These are phyloP conservation scores for Fragum whitleyi DNA, from an alignment of 2,888 invertebrate genomes.

Conservation along the genomic window DNA sequence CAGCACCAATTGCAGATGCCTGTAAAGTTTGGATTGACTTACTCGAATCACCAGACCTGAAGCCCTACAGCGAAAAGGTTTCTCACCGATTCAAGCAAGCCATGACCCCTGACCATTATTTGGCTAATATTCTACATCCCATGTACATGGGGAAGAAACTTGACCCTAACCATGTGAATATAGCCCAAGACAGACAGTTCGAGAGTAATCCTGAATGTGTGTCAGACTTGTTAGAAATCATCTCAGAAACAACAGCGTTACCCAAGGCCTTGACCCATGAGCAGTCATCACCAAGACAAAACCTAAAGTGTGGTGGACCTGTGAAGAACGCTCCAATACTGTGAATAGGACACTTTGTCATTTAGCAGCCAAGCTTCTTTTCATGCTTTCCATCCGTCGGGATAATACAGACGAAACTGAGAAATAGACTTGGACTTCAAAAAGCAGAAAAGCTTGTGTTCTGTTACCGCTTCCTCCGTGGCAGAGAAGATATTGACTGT, in stretches of 20 bases:
- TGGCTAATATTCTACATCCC: conserved; percentile 56
- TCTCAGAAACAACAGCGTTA: conserved; percentile 26
- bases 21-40: conserved; percentile 43
- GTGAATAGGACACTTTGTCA: conserved; percentile 31
- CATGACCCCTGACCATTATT: conserved; percentile 43
- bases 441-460: too few species aligned
- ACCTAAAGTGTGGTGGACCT: conserved; percentile 43
- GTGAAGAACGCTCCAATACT: conserved; percentile 8
- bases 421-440: too few species aligned
- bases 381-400: too few species aligned
- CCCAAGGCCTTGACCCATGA: conserved; percentile 39
- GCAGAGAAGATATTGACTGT: too few species aligned
- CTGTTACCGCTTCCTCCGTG: too few species aligned
- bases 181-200: conserved; percentile 34
- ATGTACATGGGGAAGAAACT: conserved; percentile 52
- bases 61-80: conserved; percentile 24
- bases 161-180: conserved; percentile 24
- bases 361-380: conserved; percentile 33
- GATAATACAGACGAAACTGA: too few species aligned
- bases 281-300: conserved; percentile 34
- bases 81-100: conserved; percentile 43
- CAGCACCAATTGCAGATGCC: conserved; percentile 47
- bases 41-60: conserved; percentile 25
- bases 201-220: conserved; percentile 18
- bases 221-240: conserved; percentile 43